Base-by-base conservation (phyloP, 2,888 invertebrate species). In the Digitonthophagus gazella region DNA sequence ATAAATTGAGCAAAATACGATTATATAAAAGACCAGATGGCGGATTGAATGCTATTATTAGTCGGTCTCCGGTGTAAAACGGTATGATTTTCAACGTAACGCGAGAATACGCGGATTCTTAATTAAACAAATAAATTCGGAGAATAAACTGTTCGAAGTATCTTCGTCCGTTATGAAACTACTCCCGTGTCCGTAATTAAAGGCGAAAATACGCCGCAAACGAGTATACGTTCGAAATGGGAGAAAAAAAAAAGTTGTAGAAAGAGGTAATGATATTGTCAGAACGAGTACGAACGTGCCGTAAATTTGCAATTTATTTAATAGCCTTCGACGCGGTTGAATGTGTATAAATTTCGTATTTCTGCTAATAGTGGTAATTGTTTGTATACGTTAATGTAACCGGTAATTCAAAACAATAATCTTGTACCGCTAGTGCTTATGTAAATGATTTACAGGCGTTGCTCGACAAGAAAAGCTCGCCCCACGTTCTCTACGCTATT, bases 331-430 rank as follows among this genome's bases (percentile, higher is more conserved):
- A 15, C 19, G 57, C 16, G 20, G 20, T 18, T 61, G 61, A 61
- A 61, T 61, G 18, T 44, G 18, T 65, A 16, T 65, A 65, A 16
- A 65, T 64, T 64, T 54, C 65, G 61, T 61, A 61, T 61, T 61
- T 19, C 61, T 61, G 61, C 61, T 61, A 61, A 61, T 61, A 61
- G 18, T 61, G 61, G 61, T 61, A 61, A 61, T 61, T 61, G 61
- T 61, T 61, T 61, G 61, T 20, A 20, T 61, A 61, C 61, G 16
- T 61, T 61, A 61, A 61, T 18, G 61, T 61, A 61, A 61, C 61
- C 56, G 57, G 57, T 56, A 66, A 66, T 58, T 66, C 66, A 56
- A 58, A 66, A 66, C 66, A 66, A 66, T 66, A 66, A 66, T 66
- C 56, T 66, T 19, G 61, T 61, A 61, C 11, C 20, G 16, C 18